phyloP scores from a whole-genome alignment of 1,140 invertebrate genomes.

The Cotesia chilonis region DNA sequence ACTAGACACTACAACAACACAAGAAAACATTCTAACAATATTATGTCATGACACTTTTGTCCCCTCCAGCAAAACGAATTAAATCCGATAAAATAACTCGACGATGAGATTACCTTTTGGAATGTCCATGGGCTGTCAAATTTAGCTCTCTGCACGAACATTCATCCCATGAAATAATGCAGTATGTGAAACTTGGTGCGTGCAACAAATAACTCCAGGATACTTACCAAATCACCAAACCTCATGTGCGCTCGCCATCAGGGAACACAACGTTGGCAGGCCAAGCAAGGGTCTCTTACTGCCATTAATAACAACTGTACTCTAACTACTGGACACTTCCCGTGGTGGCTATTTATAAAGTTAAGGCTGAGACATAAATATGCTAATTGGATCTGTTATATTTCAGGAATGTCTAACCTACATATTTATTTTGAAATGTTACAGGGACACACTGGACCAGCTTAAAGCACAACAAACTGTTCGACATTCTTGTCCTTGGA shows the following conservation, averaged over 20 bases:
- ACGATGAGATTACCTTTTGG: constrained; percentile 15
- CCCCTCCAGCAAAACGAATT: neutral
- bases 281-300: constrained; percentile 6
- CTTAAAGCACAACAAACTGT: constrained; percentile 1
- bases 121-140: constrained; percentile 4
- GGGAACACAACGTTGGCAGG: neutral
- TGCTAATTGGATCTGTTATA: constrained; percentile 13
- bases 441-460: constrained; percentile 11
- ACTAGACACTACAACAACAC: neutral
- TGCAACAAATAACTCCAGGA: neutral
- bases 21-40: neutral
- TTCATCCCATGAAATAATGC: constrained; percentile 1
- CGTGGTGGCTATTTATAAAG: neutral
- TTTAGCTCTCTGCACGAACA: neutral
- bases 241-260: constrained; percentile 3
- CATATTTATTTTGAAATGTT: neutral
- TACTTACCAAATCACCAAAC: neutral
- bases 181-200: neutral
- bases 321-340: neutral
- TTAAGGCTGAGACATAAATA: neutral
- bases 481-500: neutral
- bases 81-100: neutral
- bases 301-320: constrained; percentile 24
- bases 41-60: neutral
- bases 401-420: constrained; percentile 1